phyloP scores from a whole-genome alignment of 2,888 invertebrate genomes.

The Ophraella communa region DNA sequence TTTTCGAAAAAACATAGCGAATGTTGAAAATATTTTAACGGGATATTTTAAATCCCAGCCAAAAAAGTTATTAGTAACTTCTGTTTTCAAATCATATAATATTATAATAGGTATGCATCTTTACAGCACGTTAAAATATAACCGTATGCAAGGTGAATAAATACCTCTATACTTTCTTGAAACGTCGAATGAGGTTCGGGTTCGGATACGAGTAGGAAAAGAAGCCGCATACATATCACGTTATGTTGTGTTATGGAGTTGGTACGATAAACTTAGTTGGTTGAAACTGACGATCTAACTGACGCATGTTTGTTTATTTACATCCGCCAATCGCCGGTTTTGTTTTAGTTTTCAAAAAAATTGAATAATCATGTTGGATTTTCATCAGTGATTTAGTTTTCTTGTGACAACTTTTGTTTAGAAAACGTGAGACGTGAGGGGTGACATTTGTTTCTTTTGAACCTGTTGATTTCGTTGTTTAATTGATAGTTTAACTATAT shows the following conservation, averaged over 20 bases:
- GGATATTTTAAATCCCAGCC: too few species aligned
- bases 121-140: not conserved
- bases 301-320: constrained; percentile 31
- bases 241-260: constrained; percentile 8
- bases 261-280: constrained; percentile 32
- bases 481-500: too few species aligned
- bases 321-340: constrained; percentile 23
- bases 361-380: constrained; percentile 4
- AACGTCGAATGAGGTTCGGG: not conserved
- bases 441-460: not conserved
- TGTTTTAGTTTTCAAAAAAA: too few species aligned
- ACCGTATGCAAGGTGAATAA: not conserved
- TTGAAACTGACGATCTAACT: constrained; percentile 26
- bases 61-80: too few species aligned
- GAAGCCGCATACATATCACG: constrained; percentile 4
- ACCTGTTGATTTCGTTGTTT: not conserved
- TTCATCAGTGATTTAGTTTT: not conserved
- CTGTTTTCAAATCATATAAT: not conserved
- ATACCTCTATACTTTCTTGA: constrained; percentile 12
- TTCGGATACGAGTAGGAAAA: not conserved
- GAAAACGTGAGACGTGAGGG: not conserved
- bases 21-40: too few species aligned
- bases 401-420: not conserved
- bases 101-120: not conserved
- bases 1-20: too few species aligned